Conservation (phyloP, 2,797 vertebrate genomes). For the Tympanoctomys barrerae region DNA sequence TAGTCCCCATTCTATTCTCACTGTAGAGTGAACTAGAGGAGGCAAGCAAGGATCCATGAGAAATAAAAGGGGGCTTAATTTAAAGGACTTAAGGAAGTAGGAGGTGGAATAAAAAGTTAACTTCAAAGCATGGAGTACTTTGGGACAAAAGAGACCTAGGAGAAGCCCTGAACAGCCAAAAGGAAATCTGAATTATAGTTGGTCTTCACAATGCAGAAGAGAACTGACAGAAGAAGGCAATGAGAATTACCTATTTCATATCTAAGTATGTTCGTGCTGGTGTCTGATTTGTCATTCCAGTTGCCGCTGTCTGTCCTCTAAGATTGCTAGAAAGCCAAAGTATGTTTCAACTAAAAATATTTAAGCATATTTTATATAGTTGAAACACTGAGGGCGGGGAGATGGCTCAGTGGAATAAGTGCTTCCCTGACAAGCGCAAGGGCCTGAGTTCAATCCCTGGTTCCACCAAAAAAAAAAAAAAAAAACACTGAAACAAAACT, state of each 20-base stretch:
- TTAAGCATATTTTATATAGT: not conserved
- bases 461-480: too few species aligned
- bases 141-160: not conserved
- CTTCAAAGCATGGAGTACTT: constrained; percentile 16
- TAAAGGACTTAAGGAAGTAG: constrained; percentile 32
- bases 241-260: constrained; percentile 9
- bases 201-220: not conserved
- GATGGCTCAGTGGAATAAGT: too few species aligned
- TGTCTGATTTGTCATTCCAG: not conserved
- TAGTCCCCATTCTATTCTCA: not conserved
- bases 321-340: constrained; percentile 61
- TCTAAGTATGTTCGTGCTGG: not conserved
- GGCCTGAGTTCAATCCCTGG: too few species aligned
- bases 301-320: constrained; percentile 56
- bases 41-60: not conserved
- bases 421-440: too few species aligned
- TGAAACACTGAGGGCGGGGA: not conserved
- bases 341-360: constrained; percentile 67
- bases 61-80: constrained; percentile 3
- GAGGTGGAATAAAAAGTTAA: constrained; percentile 29
- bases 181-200: not conserved
- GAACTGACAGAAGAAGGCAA: not conserved
- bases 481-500: constrained; percentile 49
- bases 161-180: not conserved
- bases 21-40: not conserved